Conservation (phyloP, 2,888 invertebrate genomes). For the Lordiphosa andalusiaca region DNA sequence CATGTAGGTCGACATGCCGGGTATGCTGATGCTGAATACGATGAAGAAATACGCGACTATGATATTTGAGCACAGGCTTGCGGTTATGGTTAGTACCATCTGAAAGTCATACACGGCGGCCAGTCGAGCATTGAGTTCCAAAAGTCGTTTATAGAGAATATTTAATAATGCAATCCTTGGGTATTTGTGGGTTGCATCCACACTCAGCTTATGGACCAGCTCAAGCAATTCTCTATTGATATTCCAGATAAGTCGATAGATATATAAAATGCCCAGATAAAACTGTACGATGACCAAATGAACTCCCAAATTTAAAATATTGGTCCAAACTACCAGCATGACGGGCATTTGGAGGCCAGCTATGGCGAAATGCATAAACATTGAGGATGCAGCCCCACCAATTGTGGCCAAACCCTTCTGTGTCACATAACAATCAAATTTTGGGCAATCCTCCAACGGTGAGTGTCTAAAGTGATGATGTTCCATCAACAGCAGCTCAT, state of each 20-base stretch:
- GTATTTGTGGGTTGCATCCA: too few species aligned
- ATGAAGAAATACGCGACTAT: conserved; percentile 22
- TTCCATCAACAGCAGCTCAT: conserved; percentile 19
- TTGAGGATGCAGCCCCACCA: neutral
- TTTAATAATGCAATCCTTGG: too few species aligned
- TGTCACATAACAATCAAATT: conserved; percentile 19
- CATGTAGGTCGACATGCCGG: neutral
- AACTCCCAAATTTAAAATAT: conserved; percentile 2
- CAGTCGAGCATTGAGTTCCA: too few species aligned
- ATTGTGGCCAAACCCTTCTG: conserved; percentile 11
- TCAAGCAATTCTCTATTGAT: conserved; percentile 22
- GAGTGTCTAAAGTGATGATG: neutral
- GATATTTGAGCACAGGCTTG: neutral
- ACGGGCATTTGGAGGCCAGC: neutral
- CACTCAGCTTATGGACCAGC: conserved; percentile 7
- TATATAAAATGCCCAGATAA: conserved; percentile 14
- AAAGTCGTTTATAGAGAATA: too few species aligned
- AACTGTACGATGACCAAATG: conserved; percentile 22
- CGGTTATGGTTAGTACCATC: too few species aligned
- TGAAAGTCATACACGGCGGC: too few species aligned
- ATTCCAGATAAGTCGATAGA: conserved; percentile 27
- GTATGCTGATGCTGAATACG: conserved; percentile 15
- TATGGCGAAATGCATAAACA: conserved; percentile 11
- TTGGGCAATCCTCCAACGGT: conserved; percentile 6
- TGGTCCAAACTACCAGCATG: neutral